These are phyloP conservation scores for Enoplosus armatus DNA, from an alignment of 2,797 vertebrate genomes.

Conservation along the genomic window DNA sequence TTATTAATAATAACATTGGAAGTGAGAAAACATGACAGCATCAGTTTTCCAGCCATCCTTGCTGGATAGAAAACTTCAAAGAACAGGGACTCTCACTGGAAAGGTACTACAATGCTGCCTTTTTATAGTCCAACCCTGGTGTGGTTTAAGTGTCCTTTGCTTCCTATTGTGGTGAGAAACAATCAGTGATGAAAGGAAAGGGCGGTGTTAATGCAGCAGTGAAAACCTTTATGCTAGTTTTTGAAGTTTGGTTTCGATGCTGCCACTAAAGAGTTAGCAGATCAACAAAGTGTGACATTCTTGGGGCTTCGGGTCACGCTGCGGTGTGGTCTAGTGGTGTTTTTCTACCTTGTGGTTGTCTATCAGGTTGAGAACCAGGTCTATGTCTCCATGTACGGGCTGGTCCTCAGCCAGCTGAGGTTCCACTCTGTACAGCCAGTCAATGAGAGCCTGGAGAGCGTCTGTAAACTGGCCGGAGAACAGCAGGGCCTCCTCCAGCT, in stretches of 20 bases:
- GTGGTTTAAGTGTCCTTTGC: constrained; percentile 37
- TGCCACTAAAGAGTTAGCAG: not conserved
- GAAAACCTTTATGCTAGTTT: constrained; percentile 13
- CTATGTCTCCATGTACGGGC: constrained; percentile 97
- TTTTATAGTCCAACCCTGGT: not conserved
- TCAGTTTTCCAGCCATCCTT: constrained; percentile 3
- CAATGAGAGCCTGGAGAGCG: constrained; percentile 97
- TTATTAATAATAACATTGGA: constrained; percentile 8
- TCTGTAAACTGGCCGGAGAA: constrained; percentile 99
- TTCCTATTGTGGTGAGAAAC: constrained; percentile 37
- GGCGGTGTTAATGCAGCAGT: not conserved
- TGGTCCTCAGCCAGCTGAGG: constrained; percentile 98
- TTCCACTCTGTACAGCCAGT: constrained; percentile 98
- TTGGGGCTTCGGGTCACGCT: not conserved
- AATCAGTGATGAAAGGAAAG: constrained; percentile 33
- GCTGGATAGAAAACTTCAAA: constrained; percentile 15
- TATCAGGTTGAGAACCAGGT: constrained; percentile 97
- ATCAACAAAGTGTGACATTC: not conserved
- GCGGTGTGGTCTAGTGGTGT: not conserved
- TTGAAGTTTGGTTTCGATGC: constrained; percentile 19
- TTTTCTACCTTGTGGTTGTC: constrained; percentile 97
- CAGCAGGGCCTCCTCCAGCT: constrained; percentile 96
- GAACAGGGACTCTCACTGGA: not conserved
- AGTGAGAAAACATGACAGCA: constrained; percentile 19
- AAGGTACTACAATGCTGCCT: not conserved